These are phyloP conservation scores for Drosophila mojavensis DNA, from an alignment of 1,140 invertebrate species.

Conservation along the genomic window DNA sequence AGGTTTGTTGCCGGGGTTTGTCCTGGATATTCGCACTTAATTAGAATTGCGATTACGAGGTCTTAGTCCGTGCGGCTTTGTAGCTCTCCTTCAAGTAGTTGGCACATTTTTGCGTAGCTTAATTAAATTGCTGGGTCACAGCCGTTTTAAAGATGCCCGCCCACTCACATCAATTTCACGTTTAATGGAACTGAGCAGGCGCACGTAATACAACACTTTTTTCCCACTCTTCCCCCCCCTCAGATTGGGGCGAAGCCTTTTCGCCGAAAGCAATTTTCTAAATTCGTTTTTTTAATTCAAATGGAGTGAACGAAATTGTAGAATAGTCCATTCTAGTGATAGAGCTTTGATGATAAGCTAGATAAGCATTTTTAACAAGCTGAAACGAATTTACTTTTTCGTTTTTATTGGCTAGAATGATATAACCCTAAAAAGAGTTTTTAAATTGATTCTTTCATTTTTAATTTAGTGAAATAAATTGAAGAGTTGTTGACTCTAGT, in stretches of 20 bases:
- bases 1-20: conserved; percentile 12
- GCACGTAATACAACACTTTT: conserved; percentile 7
- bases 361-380: not conserved
- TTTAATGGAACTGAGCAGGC: conserved; percentile 21
- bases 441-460: no score
- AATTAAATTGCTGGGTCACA: conserved; percentile 62
- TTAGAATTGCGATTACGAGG: conserved; percentile 77
- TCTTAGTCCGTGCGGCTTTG: conserved; percentile 64
- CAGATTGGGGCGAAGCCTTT: not conserved
- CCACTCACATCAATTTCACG: conserved; percentile 44
- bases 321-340: not conserved
- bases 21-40: conserved; percentile 74
- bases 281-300: not conserved
- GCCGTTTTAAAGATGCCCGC: conserved; percentile 1
- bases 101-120: conserved; percentile 64
- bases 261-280: not conserved
- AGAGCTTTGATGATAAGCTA: not conserved
- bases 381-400: not conserved
- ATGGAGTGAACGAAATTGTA: not conserved
- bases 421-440: no score
- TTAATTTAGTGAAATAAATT: no score
- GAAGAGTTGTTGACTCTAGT: not conserved
- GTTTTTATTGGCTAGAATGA: no score
- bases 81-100: conserved; percentile 48
- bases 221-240: no score